Conservation (phyloP, 2,888 invertebrate species). For the Lymantria dispar region DNA sequence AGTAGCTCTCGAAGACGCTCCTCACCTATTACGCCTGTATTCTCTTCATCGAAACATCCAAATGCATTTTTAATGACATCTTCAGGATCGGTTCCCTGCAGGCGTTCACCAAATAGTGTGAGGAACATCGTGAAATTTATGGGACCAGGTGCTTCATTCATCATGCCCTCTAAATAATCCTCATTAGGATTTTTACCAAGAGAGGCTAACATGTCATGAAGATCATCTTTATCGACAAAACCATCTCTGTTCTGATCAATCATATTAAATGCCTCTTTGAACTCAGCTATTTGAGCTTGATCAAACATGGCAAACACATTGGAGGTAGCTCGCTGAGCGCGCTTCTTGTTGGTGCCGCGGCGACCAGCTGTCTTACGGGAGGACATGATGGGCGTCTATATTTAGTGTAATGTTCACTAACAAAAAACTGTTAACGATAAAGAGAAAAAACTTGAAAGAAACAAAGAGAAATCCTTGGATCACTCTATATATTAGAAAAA, state of each 20-base stretch:
- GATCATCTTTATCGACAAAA: slow-evolving; percentile 98
- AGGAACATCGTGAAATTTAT: slow-evolving; percentile 99
- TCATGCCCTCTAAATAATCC: slow-evolving; percentile 98
- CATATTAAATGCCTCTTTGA: slow-evolving; percentile 99
- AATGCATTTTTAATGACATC: too few relatives aligned
- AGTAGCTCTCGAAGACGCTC: too few relatives aligned
- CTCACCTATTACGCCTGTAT: too few relatives aligned
- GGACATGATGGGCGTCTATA: slow-evolving; percentile 89
- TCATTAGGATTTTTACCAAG: slow-evolving; percentile 98
- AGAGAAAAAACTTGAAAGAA: too few relatives aligned
- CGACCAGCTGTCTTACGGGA: slow-evolving; percentile 98
- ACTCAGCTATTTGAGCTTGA: slow-evolving; percentile 99
- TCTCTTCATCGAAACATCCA: too few relatives aligned
- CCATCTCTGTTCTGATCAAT: slow-evolving; percentile 99
- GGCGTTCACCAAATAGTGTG: too few relatives aligned
- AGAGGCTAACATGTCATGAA: slow-evolving; percentile 99
- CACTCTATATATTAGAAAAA: too few relatives aligned
- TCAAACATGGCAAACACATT: slow-evolving; percentile 99
- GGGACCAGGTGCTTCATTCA: slow-evolving; percentile 99
- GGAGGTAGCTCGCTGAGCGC: slow-evolving; percentile 98
- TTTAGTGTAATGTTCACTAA: too few relatives aligned
- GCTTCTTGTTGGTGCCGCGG: slow-evolving; percentile 97
- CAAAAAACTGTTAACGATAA: too few relatives aligned
- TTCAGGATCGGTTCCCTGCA: too few relatives aligned
- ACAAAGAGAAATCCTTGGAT: too few relatives aligned